phyloP scores from a whole-genome alignment of 2,797 vertebrate species.

The Myotis myotis region DNA sequence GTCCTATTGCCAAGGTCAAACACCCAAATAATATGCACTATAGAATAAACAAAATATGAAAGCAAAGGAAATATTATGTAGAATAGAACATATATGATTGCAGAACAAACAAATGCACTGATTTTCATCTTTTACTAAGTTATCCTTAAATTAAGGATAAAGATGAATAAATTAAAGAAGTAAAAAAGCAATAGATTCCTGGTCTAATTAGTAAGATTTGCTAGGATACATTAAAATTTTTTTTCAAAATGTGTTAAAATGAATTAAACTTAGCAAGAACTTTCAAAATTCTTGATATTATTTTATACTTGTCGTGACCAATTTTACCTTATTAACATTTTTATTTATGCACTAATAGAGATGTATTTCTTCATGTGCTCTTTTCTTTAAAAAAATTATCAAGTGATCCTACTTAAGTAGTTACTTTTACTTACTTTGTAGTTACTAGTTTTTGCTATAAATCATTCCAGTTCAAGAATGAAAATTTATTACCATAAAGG shows the following conservation, averaged over 20 bases:
- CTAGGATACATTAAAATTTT: not conserved
- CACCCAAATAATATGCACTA: not conserved
- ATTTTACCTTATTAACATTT: conserved; percentile 55
- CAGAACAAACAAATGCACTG: conserved; percentile 31
- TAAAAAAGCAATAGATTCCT: conserved; percentile 36
- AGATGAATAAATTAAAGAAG: conserved; percentile 18
- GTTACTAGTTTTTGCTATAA: conserved; percentile 49
- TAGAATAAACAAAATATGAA: conserved; percentile 30
- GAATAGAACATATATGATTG: conserved; percentile 26
- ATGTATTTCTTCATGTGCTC: not conserved
- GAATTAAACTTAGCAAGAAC: conserved; percentile 57
- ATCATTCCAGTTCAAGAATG: conserved; percentile 55
- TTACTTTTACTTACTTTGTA: conserved; percentile 73
- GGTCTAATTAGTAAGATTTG: conserved; percentile 59
- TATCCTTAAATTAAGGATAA: conserved; percentile 51
- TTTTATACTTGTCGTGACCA: conserved; percentile 50
- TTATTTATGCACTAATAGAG: conserved; percentile 57
- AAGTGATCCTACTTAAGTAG: conserved; percentile 19
- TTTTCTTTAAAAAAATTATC: conserved; percentile 38
- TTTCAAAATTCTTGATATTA: not conserved
- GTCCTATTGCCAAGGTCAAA: not conserved
- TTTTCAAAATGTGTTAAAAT: conserved; percentile 40
- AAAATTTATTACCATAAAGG: conserved; percentile 42
- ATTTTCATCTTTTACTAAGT: conserved; percentile 57
- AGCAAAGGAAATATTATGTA: conserved; percentile 4